A percentile compares a stretch with the other conserved stretches of the same genome.
phyloP scores from a whole-genome alignment of 2,113 vertebrate genomes.

The Phylloscopus whistleri region DNA sequence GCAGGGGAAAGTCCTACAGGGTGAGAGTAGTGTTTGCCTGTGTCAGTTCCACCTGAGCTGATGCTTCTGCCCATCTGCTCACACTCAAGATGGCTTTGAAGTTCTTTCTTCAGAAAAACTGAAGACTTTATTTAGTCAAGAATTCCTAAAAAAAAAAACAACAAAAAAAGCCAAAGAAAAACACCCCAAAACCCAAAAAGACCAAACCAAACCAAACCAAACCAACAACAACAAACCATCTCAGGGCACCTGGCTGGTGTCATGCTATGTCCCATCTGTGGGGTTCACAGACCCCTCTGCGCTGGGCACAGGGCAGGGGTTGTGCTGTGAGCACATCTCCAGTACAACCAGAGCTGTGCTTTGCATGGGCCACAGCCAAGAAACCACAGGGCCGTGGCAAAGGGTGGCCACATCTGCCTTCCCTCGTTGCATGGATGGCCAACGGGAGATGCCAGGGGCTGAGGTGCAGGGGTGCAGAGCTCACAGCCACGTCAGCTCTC shows the following conservation, averaged over 20 bases:
- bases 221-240: too few relatives aligned
- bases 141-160: background rate
- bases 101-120: background rate
- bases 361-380: background rate
- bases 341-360: background rate
- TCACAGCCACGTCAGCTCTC: background rate
- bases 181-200: rapidly evolving
- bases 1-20: background rate
- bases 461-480: background rate
- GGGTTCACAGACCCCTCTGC: background rate
- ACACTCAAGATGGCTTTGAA: rapidly evolving
- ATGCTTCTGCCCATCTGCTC: background rate
- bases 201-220: too few relatives aligned
- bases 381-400: background rate
- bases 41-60: background rate
- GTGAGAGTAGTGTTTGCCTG: background rate
- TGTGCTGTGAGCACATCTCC: background rate
- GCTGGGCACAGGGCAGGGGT: background rate
- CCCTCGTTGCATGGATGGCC: background rate
- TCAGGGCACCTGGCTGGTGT: rapidly evolving
- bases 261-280: background rate
- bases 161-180: background rate
- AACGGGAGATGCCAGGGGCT: background rate
- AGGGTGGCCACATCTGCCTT: background rate
- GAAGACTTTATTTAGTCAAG: background rate